Evolutionary conservation across 2,888 invertebrate genomes (phyloP).

Genomic region (Meganola albula): DNA sequence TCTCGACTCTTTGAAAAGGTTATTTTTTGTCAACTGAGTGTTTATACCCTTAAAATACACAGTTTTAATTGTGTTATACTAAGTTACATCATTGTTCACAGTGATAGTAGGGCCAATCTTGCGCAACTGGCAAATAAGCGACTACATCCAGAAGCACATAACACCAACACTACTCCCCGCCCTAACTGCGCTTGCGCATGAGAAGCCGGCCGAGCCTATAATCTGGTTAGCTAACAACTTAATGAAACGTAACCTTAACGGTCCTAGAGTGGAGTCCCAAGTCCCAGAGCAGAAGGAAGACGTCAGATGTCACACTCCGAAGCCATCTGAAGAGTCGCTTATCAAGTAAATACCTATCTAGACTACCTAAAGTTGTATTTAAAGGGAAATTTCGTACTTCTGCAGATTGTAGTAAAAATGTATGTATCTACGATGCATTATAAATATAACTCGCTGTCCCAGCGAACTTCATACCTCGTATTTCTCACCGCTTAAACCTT

Average conservation of each 20-base stretch:
- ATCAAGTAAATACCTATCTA: no score
- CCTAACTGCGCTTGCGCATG: conserved; percentile 81
- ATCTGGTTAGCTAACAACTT: conserved; percentile 88
- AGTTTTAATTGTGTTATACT: no score
- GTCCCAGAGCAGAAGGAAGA: conserved; percentile 41
- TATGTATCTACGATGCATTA: no score
- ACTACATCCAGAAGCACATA: conserved; percentile 83
- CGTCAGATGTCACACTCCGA: conserved; percentile 50
- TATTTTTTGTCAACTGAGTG: no score
- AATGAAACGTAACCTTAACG: conserved; percentile 85
- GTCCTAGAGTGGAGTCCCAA: conserved; percentile 69
- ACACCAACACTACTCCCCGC: conserved; percentile 81
- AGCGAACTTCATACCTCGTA: no score
- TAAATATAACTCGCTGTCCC: no score
- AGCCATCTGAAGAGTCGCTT: conserved; percentile 45
- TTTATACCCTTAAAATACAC: no score
- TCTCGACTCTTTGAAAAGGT: no score
- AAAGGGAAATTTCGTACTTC: no score
- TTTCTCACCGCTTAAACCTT: no score
- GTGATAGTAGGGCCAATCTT: conserved; percentile 87
- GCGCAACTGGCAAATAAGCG: conserved; percentile 78
- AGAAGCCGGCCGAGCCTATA: conserved; percentile 86
- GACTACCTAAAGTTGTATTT: no score
- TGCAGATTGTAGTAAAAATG: no score
- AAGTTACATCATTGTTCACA: conserved; percentile 51